Conservation (phyloP, 2,888 invertebrate species). For the Camponotus fellah region DNA sequence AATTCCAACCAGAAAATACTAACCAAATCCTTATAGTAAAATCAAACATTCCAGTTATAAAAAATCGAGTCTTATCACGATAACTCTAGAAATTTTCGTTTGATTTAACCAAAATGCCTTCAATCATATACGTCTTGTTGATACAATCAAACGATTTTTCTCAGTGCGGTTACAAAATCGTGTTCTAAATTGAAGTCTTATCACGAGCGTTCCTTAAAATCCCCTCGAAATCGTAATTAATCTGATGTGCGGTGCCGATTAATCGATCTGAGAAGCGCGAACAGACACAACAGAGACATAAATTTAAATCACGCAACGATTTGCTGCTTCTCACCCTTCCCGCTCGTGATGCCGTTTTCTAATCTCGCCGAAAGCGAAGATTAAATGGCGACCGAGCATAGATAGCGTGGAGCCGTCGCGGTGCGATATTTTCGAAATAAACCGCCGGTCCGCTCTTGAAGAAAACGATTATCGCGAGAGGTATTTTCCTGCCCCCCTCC, state of each 20-base stretch:
- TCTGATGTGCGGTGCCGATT: constrained; percentile 3
- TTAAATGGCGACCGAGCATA: constrained; percentile 13
- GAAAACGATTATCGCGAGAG: neutral
- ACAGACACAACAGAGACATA: neutral
- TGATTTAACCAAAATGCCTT: no score
- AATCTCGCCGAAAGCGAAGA: constrained; percentile 62
- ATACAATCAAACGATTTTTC: no score
- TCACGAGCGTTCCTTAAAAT: neutral
- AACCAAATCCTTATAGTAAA: no score
- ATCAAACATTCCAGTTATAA: no score
- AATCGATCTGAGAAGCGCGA: neutral
- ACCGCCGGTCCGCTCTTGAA: neutral
- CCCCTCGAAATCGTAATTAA: neutral
- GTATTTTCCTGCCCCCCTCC: no score
- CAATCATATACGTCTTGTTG: no score
- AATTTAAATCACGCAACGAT: constrained; percentile 27
- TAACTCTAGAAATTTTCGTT: no score
- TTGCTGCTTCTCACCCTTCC: constrained; percentile 41
- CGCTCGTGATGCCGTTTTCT: constrained; percentile 50
- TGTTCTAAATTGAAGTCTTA: constrained; percentile 20
- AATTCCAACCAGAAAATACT: no score
- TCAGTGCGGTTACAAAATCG: constrained; percentile 3
- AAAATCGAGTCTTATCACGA: no score
- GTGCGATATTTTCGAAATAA: constrained; percentile 66
- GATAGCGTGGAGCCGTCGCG: constrained; percentile 35